Evolutionary conservation across 2,888 invertebrate species (phyloP).

Genomic region (Chelonus formosanus): DNA sequence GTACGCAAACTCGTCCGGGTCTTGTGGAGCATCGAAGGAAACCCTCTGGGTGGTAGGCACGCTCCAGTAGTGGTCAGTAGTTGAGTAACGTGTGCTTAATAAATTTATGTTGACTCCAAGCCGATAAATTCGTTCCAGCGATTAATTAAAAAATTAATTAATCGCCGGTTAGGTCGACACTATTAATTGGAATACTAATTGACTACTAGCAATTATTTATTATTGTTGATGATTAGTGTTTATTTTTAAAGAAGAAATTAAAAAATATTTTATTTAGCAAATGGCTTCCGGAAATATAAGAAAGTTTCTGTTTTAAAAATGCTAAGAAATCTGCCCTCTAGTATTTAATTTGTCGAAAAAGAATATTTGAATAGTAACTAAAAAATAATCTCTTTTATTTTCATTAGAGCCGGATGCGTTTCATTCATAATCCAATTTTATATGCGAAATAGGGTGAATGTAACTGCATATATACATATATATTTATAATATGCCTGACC

Average conservation of each 20-base stretch:
- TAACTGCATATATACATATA: not conserved
- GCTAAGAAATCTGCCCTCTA: too few relatives aligned
- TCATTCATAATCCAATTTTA: slow-evolving; percentile 52
- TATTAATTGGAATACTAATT: slow-evolving; percentile 8
- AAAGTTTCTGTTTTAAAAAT: too few relatives aligned
- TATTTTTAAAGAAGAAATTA: not conserved
- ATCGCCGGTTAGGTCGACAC: not conserved
- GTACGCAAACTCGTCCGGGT: slow-evolving; percentile 57
- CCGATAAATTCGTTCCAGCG: slow-evolving; percentile 13
- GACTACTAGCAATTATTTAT: slow-evolving; percentile 8
- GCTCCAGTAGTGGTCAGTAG: slow-evolving; percentile 14
- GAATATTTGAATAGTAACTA: too few relatives aligned
- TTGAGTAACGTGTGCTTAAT: slow-evolving; percentile 24
- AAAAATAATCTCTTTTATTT: too few relatives aligned
- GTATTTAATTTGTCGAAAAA: too few relatives aligned
- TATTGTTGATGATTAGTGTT: not conserved
- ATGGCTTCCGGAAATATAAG: too few relatives aligned
- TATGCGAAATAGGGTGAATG: slow-evolving; percentile 36
- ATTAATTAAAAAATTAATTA: slow-evolving; percentile 28
- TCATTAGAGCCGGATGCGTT: slow-evolving; percentile 44
- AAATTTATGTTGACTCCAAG: slow-evolving; percentile 22
- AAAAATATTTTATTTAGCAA: not conserved
- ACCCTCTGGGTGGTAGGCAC: slow-evolving; percentile 44
- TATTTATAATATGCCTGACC: too few relatives aligned
- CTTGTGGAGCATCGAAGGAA: slow-evolving; percentile 13